Conservation (phyloP, 2,113 vertebrate genomes). For the Triplophysa tibetana region DNA sequence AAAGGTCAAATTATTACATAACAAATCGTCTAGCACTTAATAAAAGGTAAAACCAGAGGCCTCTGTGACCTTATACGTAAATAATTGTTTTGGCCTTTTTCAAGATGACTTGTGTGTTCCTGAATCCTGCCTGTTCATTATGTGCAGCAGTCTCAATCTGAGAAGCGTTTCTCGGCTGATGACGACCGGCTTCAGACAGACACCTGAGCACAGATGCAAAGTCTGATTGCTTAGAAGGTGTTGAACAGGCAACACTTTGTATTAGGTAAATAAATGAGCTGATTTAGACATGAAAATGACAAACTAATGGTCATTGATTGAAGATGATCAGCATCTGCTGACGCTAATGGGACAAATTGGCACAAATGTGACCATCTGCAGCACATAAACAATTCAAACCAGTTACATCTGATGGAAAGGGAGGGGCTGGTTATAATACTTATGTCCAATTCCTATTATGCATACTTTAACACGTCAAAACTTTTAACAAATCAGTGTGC, state of each 20-base stretch:
- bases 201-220: constrained; percentile 47
- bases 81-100: constrained; percentile 58
- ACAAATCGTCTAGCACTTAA: constrained; percentile 34
- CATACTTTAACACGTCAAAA: no score
- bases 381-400: constrained; percentile 4
- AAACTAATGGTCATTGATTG: constrained; percentile 28
- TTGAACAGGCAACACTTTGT: neutral
- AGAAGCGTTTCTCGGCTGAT: constrained; percentile 19
- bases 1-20: constrained; percentile 21
- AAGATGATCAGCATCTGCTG: constrained; percentile 4
- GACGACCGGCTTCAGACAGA: neutral
- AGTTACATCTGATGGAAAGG: neutral
- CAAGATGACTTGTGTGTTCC: constrained; percentile 60
- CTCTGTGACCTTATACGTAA: constrained; percentile 26
- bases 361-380: constrained; percentile 21
- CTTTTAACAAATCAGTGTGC: no score
- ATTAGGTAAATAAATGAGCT: constrained; percentile 36
- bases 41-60: constrained; percentile 30
- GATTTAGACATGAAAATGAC: constrained; percentile 10
- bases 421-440: neutral
- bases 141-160: constrained; percentile 34
- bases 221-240: constrained; percentile 34
- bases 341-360: constrained; percentile 16
- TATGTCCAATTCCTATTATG: neutral
- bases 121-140: constrained; percentile 66